Evolutionary conservation across 2,113 vertebrate species (phyloP).

Genomic region (Pelusios castaneus): DNA sequence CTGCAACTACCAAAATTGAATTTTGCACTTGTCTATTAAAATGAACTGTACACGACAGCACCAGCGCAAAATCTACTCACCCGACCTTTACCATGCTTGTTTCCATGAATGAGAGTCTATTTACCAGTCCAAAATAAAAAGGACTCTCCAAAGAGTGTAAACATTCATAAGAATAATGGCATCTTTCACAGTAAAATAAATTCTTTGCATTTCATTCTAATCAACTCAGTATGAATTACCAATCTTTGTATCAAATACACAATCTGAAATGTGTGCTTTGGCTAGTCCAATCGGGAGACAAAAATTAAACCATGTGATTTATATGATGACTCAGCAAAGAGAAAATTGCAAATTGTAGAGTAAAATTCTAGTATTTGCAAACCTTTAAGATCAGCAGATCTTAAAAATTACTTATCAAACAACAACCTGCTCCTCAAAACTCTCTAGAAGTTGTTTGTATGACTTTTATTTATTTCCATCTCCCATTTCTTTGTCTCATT

Average conservation of each 20-base stretch:
- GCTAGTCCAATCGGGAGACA: not conserved
- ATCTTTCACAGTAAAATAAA: not conserved
- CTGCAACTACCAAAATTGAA: not conserved
- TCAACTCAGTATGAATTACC: not conserved
- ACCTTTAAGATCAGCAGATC: accelerated
- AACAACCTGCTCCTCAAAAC: accelerated
- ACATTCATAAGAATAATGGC: not conserved
- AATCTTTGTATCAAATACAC: not conserved
- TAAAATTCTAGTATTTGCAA: accelerated
- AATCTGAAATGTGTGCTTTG: not conserved
- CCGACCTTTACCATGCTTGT: not conserved
- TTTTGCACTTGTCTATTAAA: not conserved
- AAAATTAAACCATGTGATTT: not conserved
- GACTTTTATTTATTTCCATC: not conserved
- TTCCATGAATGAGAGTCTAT: not conserved
- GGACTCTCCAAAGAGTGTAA: not conserved
- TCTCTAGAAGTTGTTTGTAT: not conserved
- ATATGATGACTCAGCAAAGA: not conserved
- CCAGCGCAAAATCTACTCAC: not conserved
- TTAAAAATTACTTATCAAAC: not conserved
- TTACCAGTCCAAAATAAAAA: not conserved
- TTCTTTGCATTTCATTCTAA: not conserved
- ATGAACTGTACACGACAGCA: not conserved
- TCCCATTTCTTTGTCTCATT: not conserved
- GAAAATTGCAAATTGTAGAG: not conserved